These are phyloP conservation scores for Corythoichthys haematopterus DNA, from an alignment of 2,113 vertebrate species.

Conservation along the genomic window DNA sequence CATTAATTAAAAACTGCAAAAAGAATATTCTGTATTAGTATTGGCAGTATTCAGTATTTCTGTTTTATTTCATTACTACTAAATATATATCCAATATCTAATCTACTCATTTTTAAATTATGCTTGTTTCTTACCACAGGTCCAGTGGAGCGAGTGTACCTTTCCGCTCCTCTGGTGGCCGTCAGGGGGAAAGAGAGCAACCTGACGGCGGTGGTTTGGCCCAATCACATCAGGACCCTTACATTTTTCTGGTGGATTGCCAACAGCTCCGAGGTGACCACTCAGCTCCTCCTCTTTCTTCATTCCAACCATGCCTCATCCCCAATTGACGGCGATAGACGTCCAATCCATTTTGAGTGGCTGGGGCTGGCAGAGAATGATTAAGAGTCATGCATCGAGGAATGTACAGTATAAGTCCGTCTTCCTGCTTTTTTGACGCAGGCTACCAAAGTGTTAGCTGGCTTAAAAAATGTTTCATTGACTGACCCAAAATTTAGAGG, in stretches of 20 bases:
- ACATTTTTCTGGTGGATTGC: conserved; percentile 98
- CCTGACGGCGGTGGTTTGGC: conserved; percentile 87
- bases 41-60: too few species aligned
- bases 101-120: conserved; percentile 8
- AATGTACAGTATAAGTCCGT: too few species aligned
- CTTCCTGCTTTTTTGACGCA: too few species aligned
- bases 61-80: too few species aligned
- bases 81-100: neutral
- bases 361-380: too few species aligned
- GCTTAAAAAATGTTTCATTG: too few species aligned
- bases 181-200: conserved; percentile 86
- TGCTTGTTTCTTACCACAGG: conserved; percentile 63
- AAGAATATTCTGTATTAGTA: too few species aligned
- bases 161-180: conserved; percentile 84
- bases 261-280: conserved; percentile 88
- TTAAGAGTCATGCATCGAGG: too few species aligned
- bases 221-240: conserved; percentile 81
- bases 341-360: neutral
- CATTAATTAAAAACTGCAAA: too few species aligned
- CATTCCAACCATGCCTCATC: neutral
- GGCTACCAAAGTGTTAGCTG: too few species aligned
- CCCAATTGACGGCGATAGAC: neutral
- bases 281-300: conserved; percentile 1
- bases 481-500: too few species aligned
- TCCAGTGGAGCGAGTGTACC: conserved; percentile 86